phyloP scores from a whole-genome alignment of 2,797 vertebrate genomes.

The Sebastes vulpes region DNA sequence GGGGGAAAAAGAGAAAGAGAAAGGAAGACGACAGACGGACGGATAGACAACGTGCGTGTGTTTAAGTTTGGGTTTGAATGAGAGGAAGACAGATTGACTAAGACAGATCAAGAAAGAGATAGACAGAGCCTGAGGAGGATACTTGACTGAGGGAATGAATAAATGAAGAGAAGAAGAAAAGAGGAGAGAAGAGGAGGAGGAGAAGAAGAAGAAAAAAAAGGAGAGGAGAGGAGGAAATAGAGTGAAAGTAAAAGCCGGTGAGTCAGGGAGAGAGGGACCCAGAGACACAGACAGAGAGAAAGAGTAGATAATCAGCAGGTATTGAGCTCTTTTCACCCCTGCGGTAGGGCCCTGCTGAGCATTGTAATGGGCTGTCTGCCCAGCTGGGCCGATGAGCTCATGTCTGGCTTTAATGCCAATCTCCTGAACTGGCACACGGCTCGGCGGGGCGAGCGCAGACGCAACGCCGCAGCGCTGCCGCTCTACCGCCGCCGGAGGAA shows the following conservation, averaged over 20 bases:
- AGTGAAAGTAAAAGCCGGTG: constrained; percentile 37
- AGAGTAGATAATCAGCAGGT: constrained; percentile 93
- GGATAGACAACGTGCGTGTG: not conserved
- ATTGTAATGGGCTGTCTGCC: constrained; percentile 97
- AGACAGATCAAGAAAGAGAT: constrained; percentile 36
- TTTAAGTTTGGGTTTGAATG: constrained; percentile 18
- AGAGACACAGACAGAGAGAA: constrained; percentile 63
- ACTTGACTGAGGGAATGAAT: constrained; percentile 28
- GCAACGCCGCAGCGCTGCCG: constrained; percentile 23
- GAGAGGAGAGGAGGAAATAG: not conserved
- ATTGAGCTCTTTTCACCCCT: constrained; percentile 92
- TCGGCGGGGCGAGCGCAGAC: constrained; percentile 68
- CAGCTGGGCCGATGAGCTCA: constrained; percentile 96
- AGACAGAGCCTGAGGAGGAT: constrained; percentile 30
- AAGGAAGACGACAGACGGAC: constrained; percentile 1
- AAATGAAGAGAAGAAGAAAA: constrained; percentile 24
- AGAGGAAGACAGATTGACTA: constrained; percentile 26
- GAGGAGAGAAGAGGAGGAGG: not conserved
- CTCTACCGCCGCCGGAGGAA: constrained; percentile 29
- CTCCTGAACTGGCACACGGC: constrained; percentile 92
- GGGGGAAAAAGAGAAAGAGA: not conserved
- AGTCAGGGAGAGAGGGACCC: constrained; percentile 38
- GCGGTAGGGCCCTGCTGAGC: constrained; percentile 93
- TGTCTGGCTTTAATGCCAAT: constrained; percentile 99
- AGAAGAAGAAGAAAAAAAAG: not conserved